phyloP scores from a whole-genome alignment of 2,888 invertebrate genomes.

The Zelleria hepariella region DNA sequence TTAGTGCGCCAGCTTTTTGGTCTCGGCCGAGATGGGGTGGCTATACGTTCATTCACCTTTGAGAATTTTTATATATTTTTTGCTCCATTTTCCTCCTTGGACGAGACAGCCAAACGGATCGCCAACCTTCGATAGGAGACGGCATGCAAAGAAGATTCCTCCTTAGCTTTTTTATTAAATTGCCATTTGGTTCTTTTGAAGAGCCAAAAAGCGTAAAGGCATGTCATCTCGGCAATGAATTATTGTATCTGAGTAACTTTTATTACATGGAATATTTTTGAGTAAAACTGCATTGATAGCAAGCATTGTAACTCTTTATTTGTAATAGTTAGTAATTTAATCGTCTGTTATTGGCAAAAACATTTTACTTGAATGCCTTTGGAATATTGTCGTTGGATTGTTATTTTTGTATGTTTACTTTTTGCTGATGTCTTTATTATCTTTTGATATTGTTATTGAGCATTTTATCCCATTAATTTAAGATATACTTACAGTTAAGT shows the following conservation, averaged over 20 bases:
- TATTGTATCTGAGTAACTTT: background rate
- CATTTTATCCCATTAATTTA: background rate
- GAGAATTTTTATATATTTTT: too few species aligned
- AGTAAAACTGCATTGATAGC: constrained; percentile 40
- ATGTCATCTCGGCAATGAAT: background rate
- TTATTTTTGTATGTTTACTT: background rate
- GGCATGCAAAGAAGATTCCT: too few species aligned
- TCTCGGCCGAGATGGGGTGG: too few species aligned
- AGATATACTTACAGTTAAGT: background rate
- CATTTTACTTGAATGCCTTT: constrained; percentile 24
- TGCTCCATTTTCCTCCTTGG: too few species aligned
- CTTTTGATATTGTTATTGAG: background rate
- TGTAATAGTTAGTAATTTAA: background rate
- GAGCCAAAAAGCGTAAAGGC: background rate
- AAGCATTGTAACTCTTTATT: constrained; percentile 16
- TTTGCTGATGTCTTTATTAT: background rate
- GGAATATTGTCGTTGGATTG: background rate
- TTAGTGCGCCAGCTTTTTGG: constrained; percentile 72
- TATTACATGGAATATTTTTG: constrained; percentile 18
- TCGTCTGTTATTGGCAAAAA: constrained; percentile 58
- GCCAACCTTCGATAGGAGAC: too few species aligned
- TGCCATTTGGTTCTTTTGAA: too few species aligned
- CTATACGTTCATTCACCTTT: too few species aligned
- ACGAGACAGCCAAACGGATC: too few species aligned
- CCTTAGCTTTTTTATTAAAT: too few species aligned